phyloP scores from a whole-genome alignment of 92 coral and sea anemone species.

The Blastomussa wellsi region DNA sequence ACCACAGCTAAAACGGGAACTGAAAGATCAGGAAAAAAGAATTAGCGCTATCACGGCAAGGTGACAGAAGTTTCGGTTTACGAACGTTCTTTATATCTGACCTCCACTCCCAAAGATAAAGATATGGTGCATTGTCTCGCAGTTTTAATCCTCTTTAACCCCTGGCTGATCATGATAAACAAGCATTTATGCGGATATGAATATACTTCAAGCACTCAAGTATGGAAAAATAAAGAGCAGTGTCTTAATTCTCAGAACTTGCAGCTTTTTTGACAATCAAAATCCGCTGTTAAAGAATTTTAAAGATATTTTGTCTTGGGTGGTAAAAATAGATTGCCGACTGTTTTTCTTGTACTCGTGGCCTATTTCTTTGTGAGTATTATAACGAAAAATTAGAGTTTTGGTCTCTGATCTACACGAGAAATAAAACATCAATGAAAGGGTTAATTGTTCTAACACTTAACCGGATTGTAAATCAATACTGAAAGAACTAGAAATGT shows the following conservation, averaged over 20 bases:
- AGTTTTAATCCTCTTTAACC: too few relatives aligned
- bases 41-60: not conserved
- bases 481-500: not conserved
- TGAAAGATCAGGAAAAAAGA: constrained; percentile 7
- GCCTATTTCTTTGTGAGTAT: not conserved
- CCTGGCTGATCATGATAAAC: too few relatives aligned
- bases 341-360: not conserved
- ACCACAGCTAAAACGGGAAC: constrained; percentile 86
- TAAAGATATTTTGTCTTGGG: too few relatives aligned
- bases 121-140: too few relatives aligned
- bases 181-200: too few relatives aligned
- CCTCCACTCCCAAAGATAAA: not conserved
- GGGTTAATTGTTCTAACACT: not conserved
- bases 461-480: not conserved
- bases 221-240: too few relatives aligned
- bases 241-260: not conserved
- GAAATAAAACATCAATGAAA: not conserved
- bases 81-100: not conserved
- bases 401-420: not conserved
- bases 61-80: not conserved
- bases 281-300: too few relatives aligned
- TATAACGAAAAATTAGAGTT: not conserved
- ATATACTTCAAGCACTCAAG: not conserved
- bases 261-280: not conserved
- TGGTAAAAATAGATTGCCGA: not conserved